Evolutionary conservation across 1,140 invertebrate species (phyloP), one percentile per base, ranked within the genome.

Genomic region (Habropoda laboriosa): DNA sequence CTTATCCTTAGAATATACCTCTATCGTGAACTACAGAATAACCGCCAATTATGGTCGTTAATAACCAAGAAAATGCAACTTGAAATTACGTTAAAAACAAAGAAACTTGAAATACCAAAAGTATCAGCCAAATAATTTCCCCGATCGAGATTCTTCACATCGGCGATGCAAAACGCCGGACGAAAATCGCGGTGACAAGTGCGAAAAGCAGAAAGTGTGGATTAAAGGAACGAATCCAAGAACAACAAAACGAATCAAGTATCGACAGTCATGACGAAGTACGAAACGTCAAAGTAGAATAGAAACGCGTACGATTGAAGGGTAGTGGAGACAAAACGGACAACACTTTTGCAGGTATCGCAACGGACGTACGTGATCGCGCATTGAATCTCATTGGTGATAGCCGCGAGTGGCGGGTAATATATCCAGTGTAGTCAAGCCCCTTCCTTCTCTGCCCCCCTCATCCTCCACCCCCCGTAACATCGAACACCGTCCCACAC

Each of bases 341-440:
- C 87, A 86, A 90, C 87, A 88, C 85, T 91, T 90, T 89, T 87
- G 64, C 82, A 74, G 83, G 67, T 83, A 79, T 83, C 75, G 83
- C 70, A 73, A 49, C 72, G 82, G 80, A 88, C 80, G 83, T 83
- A 86, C 86, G 86, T 88, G 89, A 91, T 91, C 87, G 87, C 83
- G 89, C 89, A 90, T 90, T 89, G 89, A 91, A 90, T 91, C 88
- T 91, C 90, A 91, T 91, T 87, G 89, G 87, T 86, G 91, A 92
- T 91, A 89, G 90, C 84, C 88, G 90, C 87, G 87, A 91, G 89
- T 88, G 86, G 84, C 83, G 83, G 89, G 88, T 90, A 91, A 91
- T 90, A 90, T 90, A 91, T 90, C 87, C 80, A 88, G 82, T 74
- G 82, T 85, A 91, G 89, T 91, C 89, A 89, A 80, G 61, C 79